A percentile compares a stretch with the other conserved stretches of the same genome.
These are phyloP conservation scores for Stichodactyla helianthus DNA, from an alignment of 64 coral and sea anemone genomes.

Conservation along the genomic window DNA sequence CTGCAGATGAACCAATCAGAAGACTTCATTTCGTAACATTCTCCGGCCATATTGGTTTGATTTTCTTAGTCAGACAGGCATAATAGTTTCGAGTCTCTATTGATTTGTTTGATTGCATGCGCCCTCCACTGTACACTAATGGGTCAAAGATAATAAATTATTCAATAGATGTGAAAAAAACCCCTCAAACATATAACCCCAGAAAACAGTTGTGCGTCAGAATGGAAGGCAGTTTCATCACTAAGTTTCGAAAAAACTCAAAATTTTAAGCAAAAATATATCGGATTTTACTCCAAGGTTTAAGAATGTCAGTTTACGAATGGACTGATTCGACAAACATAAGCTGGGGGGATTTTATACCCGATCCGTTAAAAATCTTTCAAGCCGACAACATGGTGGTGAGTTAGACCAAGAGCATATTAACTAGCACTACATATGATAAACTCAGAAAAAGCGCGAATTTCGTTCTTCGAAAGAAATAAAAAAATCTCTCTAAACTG, in stretches of 20 bases:
- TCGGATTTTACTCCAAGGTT: neutral
- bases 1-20: neutral
- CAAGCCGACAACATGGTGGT: neutral
- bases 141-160: neutral
- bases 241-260: neutral
- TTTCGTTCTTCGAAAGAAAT: neutral
- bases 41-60: neutral
- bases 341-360: neutral
- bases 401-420: neutral
- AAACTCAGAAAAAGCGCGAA: neutral
- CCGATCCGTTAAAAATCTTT: neutral
- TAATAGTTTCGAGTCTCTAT: neutral
- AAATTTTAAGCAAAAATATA: neutral
- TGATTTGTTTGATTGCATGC: neutral
- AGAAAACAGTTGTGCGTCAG: neutral
- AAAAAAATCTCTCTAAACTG: neutral
- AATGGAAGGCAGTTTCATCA: neutral
- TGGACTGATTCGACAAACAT: neutral
- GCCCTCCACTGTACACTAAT: neutral
- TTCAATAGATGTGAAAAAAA: neutral
- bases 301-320: neutral
- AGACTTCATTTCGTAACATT: neutral
- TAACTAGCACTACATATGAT: neutral
- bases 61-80: neutral
- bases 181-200: neutral